A percentile compares a stretch with the other conserved stretches of the same genome.
These are phyloP conservation scores for Macrocentrus cingulum DNA, from an alignment of 1,140 invertebrate genomes.

Conservation along the genomic window DNA sequence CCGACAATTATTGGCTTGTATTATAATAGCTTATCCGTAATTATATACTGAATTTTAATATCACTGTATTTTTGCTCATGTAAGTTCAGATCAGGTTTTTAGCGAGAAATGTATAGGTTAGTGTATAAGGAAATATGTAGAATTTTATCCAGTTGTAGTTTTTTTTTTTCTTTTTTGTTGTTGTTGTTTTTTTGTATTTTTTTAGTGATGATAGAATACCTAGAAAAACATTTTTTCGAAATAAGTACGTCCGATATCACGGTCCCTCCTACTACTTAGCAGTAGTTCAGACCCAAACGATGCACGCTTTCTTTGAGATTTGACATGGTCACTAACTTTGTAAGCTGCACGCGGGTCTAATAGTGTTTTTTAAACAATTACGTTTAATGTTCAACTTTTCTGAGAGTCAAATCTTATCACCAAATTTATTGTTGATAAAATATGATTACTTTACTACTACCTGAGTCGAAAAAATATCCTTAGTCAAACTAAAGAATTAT, in stretches of 20 bases:
- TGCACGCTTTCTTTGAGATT: constrained; percentile 52
- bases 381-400: constrained; percentile 1
- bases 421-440: background rate
- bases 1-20: constrained; percentile 11
- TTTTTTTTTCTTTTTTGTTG: no score
- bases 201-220: constrained; percentile 29
- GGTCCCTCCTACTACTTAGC: constrained; percentile 60
- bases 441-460: no score
- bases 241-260: constrained; percentile 60
- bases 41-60: no score
- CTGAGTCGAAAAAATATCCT: no score
- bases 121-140: no score
- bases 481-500: no score
- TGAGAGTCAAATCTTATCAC: background rate
- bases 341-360: constrained; percentile 55
- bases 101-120: no score
- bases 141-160: no score
- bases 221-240: constrained; percentile 51
- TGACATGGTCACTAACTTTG: constrained; percentile 41
- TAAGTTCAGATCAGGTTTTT: constrained; percentile 2
- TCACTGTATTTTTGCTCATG: constrained; percentile 15
- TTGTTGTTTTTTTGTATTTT: no score
- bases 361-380: constrained; percentile 47
- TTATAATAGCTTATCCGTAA: no score
- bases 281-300: constrained; percentile 55